These are phyloP conservation scores for Xenopus petersii DNA, from an alignment of 2,797 vertebrate genomes.

Conservation along the genomic window DNA sequence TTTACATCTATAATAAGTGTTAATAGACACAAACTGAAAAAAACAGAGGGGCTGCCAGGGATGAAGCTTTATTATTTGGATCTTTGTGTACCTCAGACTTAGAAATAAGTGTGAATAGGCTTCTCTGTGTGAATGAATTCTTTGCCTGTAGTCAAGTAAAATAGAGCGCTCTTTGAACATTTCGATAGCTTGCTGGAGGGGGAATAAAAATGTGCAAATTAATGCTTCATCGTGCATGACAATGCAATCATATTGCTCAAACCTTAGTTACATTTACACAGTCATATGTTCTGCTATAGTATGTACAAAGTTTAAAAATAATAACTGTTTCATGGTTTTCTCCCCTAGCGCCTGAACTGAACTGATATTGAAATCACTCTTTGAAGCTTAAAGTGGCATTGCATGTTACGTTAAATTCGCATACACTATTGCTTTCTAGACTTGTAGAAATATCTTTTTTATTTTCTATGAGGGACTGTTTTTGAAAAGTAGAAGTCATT, in stretches of 20 bases:
- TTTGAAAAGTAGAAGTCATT: no score
- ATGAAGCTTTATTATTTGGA: not conserved
- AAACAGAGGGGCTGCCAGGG: not conserved
- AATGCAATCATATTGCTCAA: slow-evolving; percentile 6
- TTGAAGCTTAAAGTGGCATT: no score
- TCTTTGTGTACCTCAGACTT: slow-evolving; percentile 4
- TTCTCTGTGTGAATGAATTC: slow-evolving; percentile 27
- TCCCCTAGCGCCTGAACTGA: no score
- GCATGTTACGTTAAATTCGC: no score
- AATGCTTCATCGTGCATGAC: not conserved
- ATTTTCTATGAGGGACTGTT: no score
- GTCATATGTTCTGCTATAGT: not conserved
- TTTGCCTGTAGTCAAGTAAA: slow-evolving; percentile 11
- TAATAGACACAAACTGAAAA: slow-evolving; percentile 6
- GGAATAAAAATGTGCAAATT: slow-evolving; percentile 1
- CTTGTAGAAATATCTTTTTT: no score
- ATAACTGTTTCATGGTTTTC: no score
- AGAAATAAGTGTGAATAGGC: slow-evolving; percentile 26
- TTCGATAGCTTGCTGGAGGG: not conserved
- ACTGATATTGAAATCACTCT: no score
- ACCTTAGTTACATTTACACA: not conserved
- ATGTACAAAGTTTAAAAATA: no score
- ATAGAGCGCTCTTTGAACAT: slow-evolving; percentile 10
- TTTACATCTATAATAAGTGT: slow-evolving; percentile 25
- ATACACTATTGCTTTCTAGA: no score